Base-by-base conservation (phyloP, 1,140 invertebrate genomes). In the Orussus abietinus region DNA sequence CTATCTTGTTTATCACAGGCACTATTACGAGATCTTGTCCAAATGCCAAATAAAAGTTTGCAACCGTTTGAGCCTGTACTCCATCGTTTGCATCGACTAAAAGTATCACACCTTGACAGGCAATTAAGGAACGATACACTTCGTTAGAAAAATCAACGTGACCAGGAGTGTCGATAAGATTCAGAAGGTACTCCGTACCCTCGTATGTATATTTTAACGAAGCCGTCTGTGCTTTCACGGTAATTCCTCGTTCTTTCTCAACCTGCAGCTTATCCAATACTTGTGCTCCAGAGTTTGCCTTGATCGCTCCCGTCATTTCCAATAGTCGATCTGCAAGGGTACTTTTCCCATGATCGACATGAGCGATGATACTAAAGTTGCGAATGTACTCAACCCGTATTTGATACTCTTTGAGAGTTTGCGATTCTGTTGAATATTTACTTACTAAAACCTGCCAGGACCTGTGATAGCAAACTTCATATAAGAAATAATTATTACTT, bases 131-230 rank as follows among this genome's bases (percentile, higher is more conserved):
- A 30, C 88, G 74, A 3, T 86, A 79, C n/a, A 98, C 96, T 80
- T 99, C 96, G 75, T 92, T 96, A 3, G 88, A 85, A 74, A 99
- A 99, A 71, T 99, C 96, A 7, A 98, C 95, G 80, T 99, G 96
- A 15, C 96, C 96, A 19, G 96, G 96, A 12, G 96, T 99, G 70
- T 99, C 96, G 49, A 98, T 97, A 3, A 98, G 77, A 74, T 98
- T 99, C 1, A 98, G 74, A n/a, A 98, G 71, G 75, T 95, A 96
- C 25, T 78, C 62, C 49, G 78, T 67, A 30, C 76, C 77, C 11
- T 83, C 76, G 44, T 81, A 78, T 12, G 63, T 75, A 59, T 97
- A 91, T 47, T 89, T 80, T 35, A 99, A 74, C 1, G 93, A 93
- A 10, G 86, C 94, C 12, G 93, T 95, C 59, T 98, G 94, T 9